Percentiles rank a stretch among this genome's conserved stretches.
Conservation (phyloP, 2,888 invertebrate genomes). For the Mimas tiliae region DNA sequence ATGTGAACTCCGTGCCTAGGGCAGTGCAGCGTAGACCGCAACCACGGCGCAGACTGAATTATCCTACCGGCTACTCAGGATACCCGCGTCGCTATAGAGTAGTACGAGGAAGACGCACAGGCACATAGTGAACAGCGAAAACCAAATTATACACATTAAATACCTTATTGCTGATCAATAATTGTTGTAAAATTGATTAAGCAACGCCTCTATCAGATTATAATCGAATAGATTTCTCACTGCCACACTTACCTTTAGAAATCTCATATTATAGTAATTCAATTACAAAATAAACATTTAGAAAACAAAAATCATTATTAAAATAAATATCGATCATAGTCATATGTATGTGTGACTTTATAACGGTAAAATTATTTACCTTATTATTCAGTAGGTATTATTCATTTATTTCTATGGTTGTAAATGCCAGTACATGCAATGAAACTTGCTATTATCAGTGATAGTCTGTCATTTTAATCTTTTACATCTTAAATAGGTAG, state of each 20-base stretch:
- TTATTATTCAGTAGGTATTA: not conserved
- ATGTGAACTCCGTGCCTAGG: conserved; percentile 67
- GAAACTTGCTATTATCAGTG: conserved; percentile 10
- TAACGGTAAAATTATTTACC: not conserved
- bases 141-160: conserved; percentile 35
- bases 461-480: too few species aligned
- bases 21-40: conserved; percentile 51
- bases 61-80: conserved; percentile 30
- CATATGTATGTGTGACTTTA: not conserved
- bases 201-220: not conserved
- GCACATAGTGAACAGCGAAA: conserved; percentile 42
- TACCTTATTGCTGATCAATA: not conserved
- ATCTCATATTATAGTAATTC: not conserved
- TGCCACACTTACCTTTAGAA: conserved; percentile 8
- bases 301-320: not conserved
- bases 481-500: not conserved
- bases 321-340: not conserved
- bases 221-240: conserved; percentile 13
- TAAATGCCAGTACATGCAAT: not conserved
- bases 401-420: not conserved
- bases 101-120: conserved; percentile 55
- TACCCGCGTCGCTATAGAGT: conserved; percentile 40
- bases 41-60: conserved; percentile 37
- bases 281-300: conserved; percentile 5
- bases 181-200: not conserved